These are phyloP conservation scores for Struthidea cinerea DNA, from an alignment of 2,113 vertebrate species.

Conservation along the genomic window DNA sequence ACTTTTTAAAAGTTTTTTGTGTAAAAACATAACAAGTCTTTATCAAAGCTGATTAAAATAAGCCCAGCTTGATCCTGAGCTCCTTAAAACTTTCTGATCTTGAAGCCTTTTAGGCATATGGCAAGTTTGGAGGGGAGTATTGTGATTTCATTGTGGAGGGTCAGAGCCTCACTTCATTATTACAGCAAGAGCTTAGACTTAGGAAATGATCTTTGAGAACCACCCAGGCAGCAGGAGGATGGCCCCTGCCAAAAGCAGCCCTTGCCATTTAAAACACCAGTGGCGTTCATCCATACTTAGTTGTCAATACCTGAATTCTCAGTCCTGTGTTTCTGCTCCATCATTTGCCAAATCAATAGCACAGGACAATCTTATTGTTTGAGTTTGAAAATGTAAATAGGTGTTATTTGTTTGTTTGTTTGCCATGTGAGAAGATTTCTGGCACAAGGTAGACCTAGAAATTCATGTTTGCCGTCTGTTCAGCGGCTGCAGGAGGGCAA, in stretches of 20 bases:
- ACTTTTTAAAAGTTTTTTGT: neutral
- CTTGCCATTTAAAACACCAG: neutral
- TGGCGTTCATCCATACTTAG: neutral
- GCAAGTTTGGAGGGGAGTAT: neutral
- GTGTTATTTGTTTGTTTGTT: neutral
- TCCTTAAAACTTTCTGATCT: neutral
- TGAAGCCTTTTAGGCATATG: neutral
- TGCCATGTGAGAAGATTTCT: neutral
- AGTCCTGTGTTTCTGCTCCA: neutral
- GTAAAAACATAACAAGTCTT: neutral
- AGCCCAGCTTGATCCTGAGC: neutral
- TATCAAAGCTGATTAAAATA: neutral
- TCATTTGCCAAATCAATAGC: neutral
- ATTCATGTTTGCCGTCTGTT: neutral
- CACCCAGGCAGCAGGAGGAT: neutral
- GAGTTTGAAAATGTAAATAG: neutral
- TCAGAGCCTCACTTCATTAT: neutral
- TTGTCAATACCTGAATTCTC: neutral
- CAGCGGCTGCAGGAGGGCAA: neutral
- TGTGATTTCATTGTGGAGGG: neutral
- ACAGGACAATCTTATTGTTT: neutral
- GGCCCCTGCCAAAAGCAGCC: neutral
- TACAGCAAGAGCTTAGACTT: neutral
- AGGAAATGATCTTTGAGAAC: neutral
- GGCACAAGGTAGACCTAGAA: neutral